Percentiles rank a stretch among this genome's conserved stretches.
Evolutionary conservation across 2,113 vertebrate species (phyloP).

Genomic region (Xyliphius kryptos): DNA sequence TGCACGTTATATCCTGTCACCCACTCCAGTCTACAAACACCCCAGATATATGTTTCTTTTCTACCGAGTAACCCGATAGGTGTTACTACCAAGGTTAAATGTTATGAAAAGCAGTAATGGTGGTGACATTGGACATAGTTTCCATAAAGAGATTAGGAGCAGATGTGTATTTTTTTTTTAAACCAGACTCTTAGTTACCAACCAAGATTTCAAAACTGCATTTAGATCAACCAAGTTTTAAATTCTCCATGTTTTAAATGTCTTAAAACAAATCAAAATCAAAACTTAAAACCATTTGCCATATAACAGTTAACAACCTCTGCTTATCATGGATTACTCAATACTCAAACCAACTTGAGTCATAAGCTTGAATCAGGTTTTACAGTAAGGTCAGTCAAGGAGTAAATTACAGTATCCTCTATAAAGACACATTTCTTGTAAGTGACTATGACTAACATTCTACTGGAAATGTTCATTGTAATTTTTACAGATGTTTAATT

Average conservation of each 20-base stretch:
- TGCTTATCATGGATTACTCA: not conserved
- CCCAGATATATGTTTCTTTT: not conserved
- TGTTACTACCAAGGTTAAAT: slow-evolving; percentile 16
- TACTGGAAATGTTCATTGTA: not conserved
- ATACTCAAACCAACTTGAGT: slow-evolving; percentile 5
- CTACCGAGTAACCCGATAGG: slow-evolving; percentile 7
- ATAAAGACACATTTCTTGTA: slow-evolving; percentile 8
- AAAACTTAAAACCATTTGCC: no score
- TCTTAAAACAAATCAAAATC: no score
- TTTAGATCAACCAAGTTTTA: not conserved
- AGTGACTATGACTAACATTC: slow-evolving; percentile 5
- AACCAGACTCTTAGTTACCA: not conserved
- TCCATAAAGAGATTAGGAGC: slow-evolving; percentile 24
- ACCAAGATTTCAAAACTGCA: slow-evolving; percentile 1
- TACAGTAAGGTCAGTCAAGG: slow-evolving; percentile 10
- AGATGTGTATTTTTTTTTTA: slow-evolving; percentile 13
- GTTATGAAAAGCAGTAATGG: slow-evolving; percentile 20
- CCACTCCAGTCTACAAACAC: not conserved
- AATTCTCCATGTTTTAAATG: not conserved
- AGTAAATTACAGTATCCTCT: not conserved
- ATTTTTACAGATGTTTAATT: no score
- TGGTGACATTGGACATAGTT: slow-evolving; percentile 19
- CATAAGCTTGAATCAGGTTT: not conserved
- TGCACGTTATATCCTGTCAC: not conserved
- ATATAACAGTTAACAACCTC: not conserved